phyloP scores from a whole-genome alignment of 2,797 vertebrate genomes.

The Vultur gryphus region DNA sequence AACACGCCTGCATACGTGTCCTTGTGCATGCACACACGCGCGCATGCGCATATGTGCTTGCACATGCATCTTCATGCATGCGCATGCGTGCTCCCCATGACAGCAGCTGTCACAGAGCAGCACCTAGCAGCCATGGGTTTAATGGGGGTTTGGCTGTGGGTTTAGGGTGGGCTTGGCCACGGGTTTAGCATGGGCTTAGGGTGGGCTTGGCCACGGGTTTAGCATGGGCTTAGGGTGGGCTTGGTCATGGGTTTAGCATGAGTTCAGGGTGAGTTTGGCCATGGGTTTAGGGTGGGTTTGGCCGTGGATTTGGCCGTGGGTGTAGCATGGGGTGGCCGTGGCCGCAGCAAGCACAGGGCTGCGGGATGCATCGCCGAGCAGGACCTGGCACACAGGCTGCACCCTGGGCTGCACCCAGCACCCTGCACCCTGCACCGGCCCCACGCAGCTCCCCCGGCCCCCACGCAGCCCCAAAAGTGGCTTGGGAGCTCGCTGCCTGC shows the following conservation, averaged over 20 bases:
- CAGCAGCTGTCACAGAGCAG: background rate
- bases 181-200: background rate
- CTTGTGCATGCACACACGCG: background rate
- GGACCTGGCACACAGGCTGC: background rate
- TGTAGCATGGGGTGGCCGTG: background rate
- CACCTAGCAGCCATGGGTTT: background rate
- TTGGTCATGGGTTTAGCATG: background rate
- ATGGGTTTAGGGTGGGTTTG: background rate
- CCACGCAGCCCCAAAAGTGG: background rate
- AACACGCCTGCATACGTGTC: too few relatives aligned
- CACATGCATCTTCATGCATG: background rate
- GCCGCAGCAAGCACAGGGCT: background rate
- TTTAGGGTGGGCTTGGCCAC: background rate
- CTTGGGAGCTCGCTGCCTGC: background rate
- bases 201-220: background rate
- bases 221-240: background rate
- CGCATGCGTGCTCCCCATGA: accelerated
- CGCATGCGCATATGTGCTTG: background rate
- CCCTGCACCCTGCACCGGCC: background rate
- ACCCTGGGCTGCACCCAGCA: background rate
- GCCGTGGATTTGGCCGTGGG: background rate
- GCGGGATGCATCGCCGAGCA: too few relatives aligned
- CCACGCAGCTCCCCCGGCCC: background rate
- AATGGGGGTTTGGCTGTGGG: background rate
- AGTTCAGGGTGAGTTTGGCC: background rate